Percentiles rank a stretch among this genome's conserved stretches.
Evolutionary conservation across 2,797 vertebrate species (phyloP).

Genomic region (Atherinosoma microstoma): DNA sequence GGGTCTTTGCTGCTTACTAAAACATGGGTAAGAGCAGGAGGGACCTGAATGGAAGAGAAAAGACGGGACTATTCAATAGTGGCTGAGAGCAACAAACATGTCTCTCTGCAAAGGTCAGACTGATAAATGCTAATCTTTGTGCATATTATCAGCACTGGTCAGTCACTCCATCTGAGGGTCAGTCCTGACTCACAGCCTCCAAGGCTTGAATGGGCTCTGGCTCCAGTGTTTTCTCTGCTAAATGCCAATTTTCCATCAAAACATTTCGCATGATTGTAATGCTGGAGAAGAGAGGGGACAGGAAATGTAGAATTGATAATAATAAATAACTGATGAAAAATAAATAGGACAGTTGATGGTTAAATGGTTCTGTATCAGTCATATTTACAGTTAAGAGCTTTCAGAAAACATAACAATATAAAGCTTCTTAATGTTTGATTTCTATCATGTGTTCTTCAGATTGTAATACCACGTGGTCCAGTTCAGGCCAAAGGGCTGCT

Average conservation of each 20-base stretch:
- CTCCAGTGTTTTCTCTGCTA: slow-evolving; percentile 3
- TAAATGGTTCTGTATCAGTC: not conserved
- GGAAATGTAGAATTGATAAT: not conserved
- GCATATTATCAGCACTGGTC: slow-evolving; percentile 35
- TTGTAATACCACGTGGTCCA: slow-evolving; percentile 95
- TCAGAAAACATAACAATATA: not conserved
- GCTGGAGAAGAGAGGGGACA: not conserved
- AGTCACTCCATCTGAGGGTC: slow-evolving; percentile 28
- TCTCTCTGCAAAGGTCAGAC: slow-evolving; percentile 70
- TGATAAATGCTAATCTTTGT: slow-evolving; percentile 67
- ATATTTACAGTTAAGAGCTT: not conserved
- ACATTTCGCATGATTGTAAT: not conserved
- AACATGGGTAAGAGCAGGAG: not conserved
- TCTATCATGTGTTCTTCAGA: slow-evolving; percentile 73
- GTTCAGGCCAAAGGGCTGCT: slow-evolving; percentile 96
- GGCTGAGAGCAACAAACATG: slow-evolving; percentile 55
- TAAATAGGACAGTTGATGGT: no score
- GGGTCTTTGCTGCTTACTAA: not conserved
- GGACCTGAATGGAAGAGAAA: slow-evolving; percentile 6
- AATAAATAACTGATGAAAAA: no score
- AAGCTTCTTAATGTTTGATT: not conserved
- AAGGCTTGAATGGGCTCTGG: slow-evolving; percentile 13
- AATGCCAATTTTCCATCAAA: not conserved
- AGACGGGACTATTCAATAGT: not conserved
- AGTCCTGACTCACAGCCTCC: slow-evolving; percentile 19